Evolutionary conservation across 2,113 vertebrate genomes (phyloP).

Genomic region (Leucopsar rothschildi): DNA sequence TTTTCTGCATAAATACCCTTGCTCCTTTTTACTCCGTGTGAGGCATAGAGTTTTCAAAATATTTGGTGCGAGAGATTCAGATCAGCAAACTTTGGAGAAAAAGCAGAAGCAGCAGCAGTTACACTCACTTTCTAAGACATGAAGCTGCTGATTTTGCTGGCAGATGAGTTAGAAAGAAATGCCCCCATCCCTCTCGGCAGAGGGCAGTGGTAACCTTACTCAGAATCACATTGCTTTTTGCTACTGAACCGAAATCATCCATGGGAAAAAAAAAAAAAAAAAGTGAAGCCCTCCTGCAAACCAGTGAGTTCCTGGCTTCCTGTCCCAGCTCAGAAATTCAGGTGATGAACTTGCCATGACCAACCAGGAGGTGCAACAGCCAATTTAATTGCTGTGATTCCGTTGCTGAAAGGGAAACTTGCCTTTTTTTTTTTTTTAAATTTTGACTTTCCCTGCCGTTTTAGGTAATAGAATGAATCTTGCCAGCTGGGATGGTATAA

Average conservation of each 20-base stretch:
- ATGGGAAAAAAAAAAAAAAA: too few species aligned
- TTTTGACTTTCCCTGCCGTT: background rate
- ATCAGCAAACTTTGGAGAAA: background rate
- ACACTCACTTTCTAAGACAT: background rate
- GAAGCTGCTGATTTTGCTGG: background rate
- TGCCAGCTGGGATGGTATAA: background rate
- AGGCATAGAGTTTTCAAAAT: background rate
- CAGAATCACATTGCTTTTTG: background rate
- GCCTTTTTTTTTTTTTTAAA: background rate
- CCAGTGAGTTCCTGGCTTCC: background rate
- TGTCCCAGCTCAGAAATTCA: background rate
- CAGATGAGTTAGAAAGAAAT: background rate
- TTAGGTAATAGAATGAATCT: background rate
- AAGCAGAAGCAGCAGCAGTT: background rate
- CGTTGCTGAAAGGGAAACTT: background rate
- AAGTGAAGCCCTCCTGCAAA: background rate
- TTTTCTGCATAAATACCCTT: background rate
- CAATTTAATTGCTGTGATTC: background rate
- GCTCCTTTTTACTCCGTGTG: background rate
- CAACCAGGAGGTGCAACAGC: background rate
- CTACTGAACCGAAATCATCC: background rate
- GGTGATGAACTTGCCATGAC: background rate
- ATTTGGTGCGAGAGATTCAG: background rate
- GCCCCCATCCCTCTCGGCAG: background rate
- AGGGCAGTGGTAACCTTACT: constrained; percentile 10